Conservation (phyloP, 2,113 vertebrate species). For the Heterocephalus glaber region DNA sequence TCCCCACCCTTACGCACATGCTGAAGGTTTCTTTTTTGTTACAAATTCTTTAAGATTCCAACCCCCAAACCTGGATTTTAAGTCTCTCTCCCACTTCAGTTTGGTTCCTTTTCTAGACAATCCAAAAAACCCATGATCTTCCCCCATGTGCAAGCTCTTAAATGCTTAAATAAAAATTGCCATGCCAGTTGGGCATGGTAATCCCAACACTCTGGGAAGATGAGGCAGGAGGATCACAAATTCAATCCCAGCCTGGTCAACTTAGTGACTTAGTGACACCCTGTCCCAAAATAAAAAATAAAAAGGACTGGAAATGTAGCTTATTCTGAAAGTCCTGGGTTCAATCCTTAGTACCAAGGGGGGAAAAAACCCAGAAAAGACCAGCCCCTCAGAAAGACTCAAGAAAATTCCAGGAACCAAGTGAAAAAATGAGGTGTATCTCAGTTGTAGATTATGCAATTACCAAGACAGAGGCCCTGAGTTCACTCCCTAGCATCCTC, state of each 20-base stretch:
- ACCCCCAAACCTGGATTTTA: background rate
- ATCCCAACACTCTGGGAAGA: background rate
- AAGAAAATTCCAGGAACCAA: slow-evolving; percentile 44
- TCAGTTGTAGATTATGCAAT: background rate
- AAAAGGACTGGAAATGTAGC: background rate
- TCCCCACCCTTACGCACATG: background rate
- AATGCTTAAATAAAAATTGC: background rate
- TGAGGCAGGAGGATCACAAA: background rate
- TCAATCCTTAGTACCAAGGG: background rate
- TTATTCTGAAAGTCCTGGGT: background rate
- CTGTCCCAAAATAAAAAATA: background rate
- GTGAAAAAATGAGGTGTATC: background rate
- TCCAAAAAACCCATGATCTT: background rate
- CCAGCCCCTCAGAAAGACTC: background rate
- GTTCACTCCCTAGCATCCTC: background rate
- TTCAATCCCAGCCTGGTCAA: background rate
- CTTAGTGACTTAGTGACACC: background rate
- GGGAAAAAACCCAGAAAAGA: background rate
- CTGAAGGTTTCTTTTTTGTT: slow-evolving; percentile 20
- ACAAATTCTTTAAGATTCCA: background rate
- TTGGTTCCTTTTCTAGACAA: background rate
- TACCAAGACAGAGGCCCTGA: background rate
- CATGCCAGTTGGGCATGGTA: background rate
- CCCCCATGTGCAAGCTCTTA: background rate
- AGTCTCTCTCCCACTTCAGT: background rate